Evolutionary conservation across 2,113 vertebrate species (phyloP), one percentile per base, ranked within the genome.

Genomic region (Pyxicephalus adspersus): DNA sequence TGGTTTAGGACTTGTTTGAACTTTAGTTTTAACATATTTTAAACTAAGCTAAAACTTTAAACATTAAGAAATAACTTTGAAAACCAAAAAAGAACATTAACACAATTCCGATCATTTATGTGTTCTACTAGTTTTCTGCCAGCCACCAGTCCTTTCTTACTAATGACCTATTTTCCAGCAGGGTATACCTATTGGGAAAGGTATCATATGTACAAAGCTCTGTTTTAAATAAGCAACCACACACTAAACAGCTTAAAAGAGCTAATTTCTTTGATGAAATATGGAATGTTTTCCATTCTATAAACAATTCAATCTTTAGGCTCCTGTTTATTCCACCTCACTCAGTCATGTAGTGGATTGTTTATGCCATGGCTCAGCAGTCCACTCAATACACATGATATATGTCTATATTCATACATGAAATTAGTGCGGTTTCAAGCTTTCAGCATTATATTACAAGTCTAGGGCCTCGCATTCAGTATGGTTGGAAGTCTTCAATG

Each of bases 181-280:
- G 20, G 20, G 20, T 51, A 31, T 61, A 26, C 16, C 57, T 60
- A 50, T 16, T 26, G 57, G 55, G 57, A 76, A 31, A 64, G 23
- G 73, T 63, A 74, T 58, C 28, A 74, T 74, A 29, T 74, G 54
- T 60, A 74, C 26, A 54, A 64, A 29, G 45, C 23, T n/a, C 23
- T 65, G 61, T 28, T 29, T n/a, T 29, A 77, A 61, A 65, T 77
- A 77, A 65, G 29, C 75, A 77, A 64, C 20, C 26, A 45, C 13
- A 31, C 26, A 77, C 45, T 29, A 77, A 77, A 52, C 75, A 64
- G 50, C 61, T 77, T 31, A 65, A 31, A 26, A 25, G 7, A 54
- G 52, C 25, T 51, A 22, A n/a, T 77, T 77, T n/a, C 75, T 77
- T 77, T 77, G 61, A 77, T 77, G 75, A 31, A 77, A 54, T 77